A percentile compares a stretch with the other conserved stretches of the same genome.
Conservation (phyloP, 1,140 invertebrate genomes). For the Phenacoccus solenopsis region DNA sequence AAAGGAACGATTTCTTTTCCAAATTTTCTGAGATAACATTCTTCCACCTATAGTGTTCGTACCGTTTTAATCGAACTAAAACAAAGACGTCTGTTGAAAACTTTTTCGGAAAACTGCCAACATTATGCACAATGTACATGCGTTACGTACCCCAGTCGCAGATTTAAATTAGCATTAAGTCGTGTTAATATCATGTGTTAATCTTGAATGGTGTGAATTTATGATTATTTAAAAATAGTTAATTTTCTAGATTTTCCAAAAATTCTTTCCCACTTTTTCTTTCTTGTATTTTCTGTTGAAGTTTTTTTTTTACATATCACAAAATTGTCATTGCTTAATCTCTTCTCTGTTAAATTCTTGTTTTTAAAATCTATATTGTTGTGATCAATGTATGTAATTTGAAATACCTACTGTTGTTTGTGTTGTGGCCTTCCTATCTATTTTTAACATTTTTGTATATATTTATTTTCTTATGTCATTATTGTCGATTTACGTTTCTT, state of each 20-base stretch:
- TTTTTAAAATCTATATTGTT: background rate
- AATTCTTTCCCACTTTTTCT: background rate
- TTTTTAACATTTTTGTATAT: background rate
- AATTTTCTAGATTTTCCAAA: background rate
- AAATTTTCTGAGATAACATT: background rate
- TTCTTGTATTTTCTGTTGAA: background rate
- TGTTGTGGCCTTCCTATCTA: slow-evolving; percentile 1
- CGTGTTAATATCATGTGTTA: background rate
- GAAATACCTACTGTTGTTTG: background rate
- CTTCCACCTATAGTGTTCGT: background rate
- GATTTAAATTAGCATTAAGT: background rate
- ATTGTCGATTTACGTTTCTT: background rate
- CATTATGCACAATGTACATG: background rate
- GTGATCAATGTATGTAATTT: background rate
- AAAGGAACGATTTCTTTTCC: background rate
- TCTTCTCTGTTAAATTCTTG: no score
- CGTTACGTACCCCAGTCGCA: background rate
- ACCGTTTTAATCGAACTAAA: background rate
- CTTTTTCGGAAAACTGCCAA: background rate
- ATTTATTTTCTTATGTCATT: background rate
- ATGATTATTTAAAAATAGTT: background rate
- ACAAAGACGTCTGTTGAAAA: background rate
- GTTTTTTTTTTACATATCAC: background rate
- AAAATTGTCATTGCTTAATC: background rate
- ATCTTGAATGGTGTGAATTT: no score